These are phyloP conservation scores for Conopomorpha cramerella DNA, from an alignment of 1,140 invertebrate genomes.

Conservation along the genomic window DNA sequence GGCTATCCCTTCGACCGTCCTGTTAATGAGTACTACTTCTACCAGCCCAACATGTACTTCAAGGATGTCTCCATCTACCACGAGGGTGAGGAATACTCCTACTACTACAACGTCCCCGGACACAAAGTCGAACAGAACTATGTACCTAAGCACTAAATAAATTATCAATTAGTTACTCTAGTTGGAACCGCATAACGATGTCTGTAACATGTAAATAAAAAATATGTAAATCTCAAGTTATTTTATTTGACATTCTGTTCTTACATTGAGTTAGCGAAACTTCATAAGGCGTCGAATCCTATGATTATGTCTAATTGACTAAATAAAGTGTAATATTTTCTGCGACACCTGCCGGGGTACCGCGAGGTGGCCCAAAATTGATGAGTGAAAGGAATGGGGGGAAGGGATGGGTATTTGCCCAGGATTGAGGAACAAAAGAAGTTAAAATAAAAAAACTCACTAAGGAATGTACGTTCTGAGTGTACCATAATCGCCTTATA, in stretches of 20 bases:
- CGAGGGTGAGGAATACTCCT: conserved; percentile 52
- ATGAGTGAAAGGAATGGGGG: too few relatives aligned
- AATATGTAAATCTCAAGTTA: background rate
- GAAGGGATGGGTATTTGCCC: too few relatives aligned
- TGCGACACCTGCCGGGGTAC: conserved; percentile 31
- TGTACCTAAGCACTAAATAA: conserved; percentile 17
- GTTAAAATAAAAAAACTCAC: too few relatives aligned
- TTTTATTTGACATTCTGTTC: background rate
- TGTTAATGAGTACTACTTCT: conserved; percentile 59
- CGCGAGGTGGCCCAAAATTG: too few relatives aligned
- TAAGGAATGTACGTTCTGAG: too few relatives aligned
- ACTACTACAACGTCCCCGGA: conserved; percentile 20
- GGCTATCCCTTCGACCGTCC: conserved; percentile 73
- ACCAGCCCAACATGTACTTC: conserved; percentile 69
- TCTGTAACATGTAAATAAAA: background rate
- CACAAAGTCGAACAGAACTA: conserved; percentile 7
- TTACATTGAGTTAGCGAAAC: background rate
- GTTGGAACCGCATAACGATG: conserved; percentile 3
- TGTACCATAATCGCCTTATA: too few relatives aligned
- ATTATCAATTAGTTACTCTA: conserved; percentile 5
- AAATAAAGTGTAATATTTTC: conserved; percentile 14
- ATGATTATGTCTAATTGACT: background rate
- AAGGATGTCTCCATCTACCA: conserved; percentile 68
- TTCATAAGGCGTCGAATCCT: background rate
- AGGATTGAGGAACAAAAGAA: too few relatives aligned